Percentiles rank a stretch among this genome's conserved stretches.
These are phyloP conservation scores for Sabatieria punctata DNA, from an alignment of 2,888 invertebrate genomes.

Conservation along the genomic window DNA sequence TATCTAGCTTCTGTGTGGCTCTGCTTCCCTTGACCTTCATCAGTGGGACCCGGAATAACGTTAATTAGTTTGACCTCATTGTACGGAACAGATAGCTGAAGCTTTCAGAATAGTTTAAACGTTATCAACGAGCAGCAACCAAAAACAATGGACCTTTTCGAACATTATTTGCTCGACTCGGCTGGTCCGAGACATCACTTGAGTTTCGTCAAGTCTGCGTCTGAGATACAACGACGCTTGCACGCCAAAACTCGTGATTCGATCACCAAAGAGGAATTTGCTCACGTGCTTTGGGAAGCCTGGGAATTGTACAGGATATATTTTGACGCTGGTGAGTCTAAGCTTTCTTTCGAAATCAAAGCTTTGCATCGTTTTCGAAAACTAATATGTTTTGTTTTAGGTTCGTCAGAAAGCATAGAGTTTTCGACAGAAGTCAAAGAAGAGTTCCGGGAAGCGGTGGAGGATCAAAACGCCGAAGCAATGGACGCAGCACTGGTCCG, in stretches of 20 bases:
- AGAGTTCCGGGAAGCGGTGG: slow-evolving; percentile 14
- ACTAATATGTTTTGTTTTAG: neutral
- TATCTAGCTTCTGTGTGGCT: too few relatives aligned
- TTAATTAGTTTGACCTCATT: too few relatives aligned
- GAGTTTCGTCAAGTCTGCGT: neutral
- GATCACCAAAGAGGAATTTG: neutral
- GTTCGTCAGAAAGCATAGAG: neutral
- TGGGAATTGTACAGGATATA: slow-evolving; percentile 24
- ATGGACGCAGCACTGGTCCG: slow-evolving; percentile 14
- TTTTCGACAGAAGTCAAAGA: slow-evolving; percentile 2
- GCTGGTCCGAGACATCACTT: slow-evolving; percentile 4
- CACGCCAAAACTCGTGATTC: too few relatives aligned
- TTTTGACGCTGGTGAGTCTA: neutral
- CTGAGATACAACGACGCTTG: too few relatives aligned
- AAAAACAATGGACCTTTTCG: slow-evolving; percentile 7
- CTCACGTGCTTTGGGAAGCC: slow-evolving; percentile 16
- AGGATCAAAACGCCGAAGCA: slow-evolving; percentile 11
- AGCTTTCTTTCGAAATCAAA: neutral
- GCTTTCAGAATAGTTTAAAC: too few relatives aligned
- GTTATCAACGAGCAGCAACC: neutral
- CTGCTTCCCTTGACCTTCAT: too few relatives aligned
- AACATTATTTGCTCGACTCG: slow-evolving; percentile 1
- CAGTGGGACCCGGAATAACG: too few relatives aligned
- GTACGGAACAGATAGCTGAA: too few relatives aligned
- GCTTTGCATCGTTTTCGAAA: too few relatives aligned